Evolutionary conservation across 2,113 vertebrate species (phyloP), one percentile per base, ranked within the genome.

Genomic region (Sciurus niger): DNA sequence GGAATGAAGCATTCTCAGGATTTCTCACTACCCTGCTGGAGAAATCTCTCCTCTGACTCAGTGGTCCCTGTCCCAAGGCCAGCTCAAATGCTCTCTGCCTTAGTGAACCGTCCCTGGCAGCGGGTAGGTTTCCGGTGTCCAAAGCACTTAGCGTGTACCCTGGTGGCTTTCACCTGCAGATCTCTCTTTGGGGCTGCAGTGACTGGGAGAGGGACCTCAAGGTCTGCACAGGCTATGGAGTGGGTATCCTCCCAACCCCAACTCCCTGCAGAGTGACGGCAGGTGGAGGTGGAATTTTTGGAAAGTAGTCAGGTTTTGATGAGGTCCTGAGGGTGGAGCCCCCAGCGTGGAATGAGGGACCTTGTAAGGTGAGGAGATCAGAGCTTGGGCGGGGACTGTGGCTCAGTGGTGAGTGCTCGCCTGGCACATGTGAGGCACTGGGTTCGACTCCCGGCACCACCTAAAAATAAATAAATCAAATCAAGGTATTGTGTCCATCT

Each of bases 71-170:
- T 12, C 46, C 43, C n/a, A 84, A 70, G 73, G 9, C 24, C 83
- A 40, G 65, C 17, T 53, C 70, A 14, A 12, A n/a, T 7, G n/a
- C 30, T 46, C 22, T 30, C 32, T 20, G 12, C 17, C 43, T 34
- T 78, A 10, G 18, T 63, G 30, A 14, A 43, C 16, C 2, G 37
- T 37, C 8, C n/a, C 37, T 40, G 40, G 37, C 8, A 2, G 28
- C 60, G 34, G 2, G 2, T 0, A 30, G 46, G n/a, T 32, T 10
- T 46, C 65, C 5, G 43, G 11, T 0, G 4, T 34, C 48, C 3
- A 10, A 77, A 68, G 20, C 22, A 17, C 1, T 10, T 1, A 53
- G 22, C 78, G 24, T 1, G 4, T n/a, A 46, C 1, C 0, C 43
- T 28, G 43, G 46, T 1, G 11, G n/a, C 8, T 80, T 58, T 30